Evolutionary conservation across 2,113 vertebrate genomes (phyloP).

Genomic region (Gasterosteus nipponicus): DNA sequence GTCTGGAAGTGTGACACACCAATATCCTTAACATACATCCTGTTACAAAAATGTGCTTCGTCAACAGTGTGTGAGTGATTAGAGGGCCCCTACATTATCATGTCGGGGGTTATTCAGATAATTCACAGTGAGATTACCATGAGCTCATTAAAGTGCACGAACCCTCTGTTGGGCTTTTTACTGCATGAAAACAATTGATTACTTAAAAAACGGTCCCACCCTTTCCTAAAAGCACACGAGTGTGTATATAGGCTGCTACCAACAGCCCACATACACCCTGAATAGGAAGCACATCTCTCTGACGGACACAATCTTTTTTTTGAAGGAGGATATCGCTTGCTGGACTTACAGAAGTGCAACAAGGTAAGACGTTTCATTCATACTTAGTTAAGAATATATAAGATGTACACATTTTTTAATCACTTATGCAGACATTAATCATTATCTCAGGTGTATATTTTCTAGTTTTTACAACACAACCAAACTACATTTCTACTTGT

Average conservation of each 20-base stretch:
- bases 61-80: conserved; percentile 7
- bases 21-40: conserved; percentile 76
- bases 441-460: neutral
- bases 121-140: conserved; percentile 23
- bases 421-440: neutral
- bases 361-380: conserved; percentile 42
- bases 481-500: neutral
- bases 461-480: neutral
- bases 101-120: neutral
- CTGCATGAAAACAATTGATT: conserved; percentile 47
- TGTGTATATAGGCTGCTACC: conserved; percentile 20
- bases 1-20: conserved; percentile 38
- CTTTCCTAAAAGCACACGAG: conserved; percentile 60
- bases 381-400: neutral
- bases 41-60: conserved; percentile 46
- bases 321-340: conserved; percentile 29
- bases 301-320: conserved; percentile 1
- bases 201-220: conserved; percentile 69
- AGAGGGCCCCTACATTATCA: neutral
- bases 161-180: conserved; percentile 5
- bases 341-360: conserved; percentile 19
- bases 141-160: conserved; percentile 19
- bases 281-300: conserved; percentile 24
- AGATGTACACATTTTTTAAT: neutral
- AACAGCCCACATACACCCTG: conserved; percentile 36